Evolutionary conservation across 2,797 vertebrate genomes (phyloP).

Genomic region (Melanotaenia nigrans): DNA sequence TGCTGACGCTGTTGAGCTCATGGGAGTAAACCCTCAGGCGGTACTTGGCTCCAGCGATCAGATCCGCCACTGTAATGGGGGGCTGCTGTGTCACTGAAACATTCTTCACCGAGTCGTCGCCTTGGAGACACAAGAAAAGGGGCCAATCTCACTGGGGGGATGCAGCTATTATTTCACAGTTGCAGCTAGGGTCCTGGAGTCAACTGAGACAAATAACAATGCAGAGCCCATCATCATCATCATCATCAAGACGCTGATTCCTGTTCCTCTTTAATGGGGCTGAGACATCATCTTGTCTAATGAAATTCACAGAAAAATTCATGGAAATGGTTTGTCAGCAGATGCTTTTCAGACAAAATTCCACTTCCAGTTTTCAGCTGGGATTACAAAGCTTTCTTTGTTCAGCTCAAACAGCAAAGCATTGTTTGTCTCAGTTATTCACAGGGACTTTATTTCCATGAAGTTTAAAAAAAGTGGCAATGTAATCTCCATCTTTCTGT

Average conservation of each 20-base stretch:
- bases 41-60: slow-evolving; percentile 93
- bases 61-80: slow-evolving; percentile 89
- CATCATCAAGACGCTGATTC: not conserved
- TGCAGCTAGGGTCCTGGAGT: slow-evolving; percentile 46
- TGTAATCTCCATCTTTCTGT: slow-evolving; percentile 44
- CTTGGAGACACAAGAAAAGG: slow-evolving; percentile 94
- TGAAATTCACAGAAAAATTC: not conserved
- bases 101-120: slow-evolving; percentile 90
- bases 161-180: slow-evolving; percentile 48
- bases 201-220: slow-evolving; percentile 69
- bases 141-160: slow-evolving; percentile 85
- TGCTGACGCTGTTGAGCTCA: slow-evolving; percentile 90
- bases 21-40: slow-evolving; percentile 94
- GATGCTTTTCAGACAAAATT: not conserved
- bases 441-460: slow-evolving; percentile 26
- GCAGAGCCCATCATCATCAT: slow-evolving; percentile 26
- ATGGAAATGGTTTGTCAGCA: not conserved
- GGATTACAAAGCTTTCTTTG: not conserved
- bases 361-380: not conserved
- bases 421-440: slow-evolving; percentile 73
- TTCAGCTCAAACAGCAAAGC: slow-evolving; percentile 41
- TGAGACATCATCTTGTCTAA: slow-evolving; percentile 18
- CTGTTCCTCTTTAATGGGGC: not conserved
- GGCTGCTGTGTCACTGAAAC: slow-evolving; percentile 86
- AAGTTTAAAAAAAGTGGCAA: slow-evolving; percentile 25